These are phyloP conservation scores for Eupelmus urozonus DNA, from an alignment of 2,888 invertebrate species.

Conservation along the genomic window DNA sequence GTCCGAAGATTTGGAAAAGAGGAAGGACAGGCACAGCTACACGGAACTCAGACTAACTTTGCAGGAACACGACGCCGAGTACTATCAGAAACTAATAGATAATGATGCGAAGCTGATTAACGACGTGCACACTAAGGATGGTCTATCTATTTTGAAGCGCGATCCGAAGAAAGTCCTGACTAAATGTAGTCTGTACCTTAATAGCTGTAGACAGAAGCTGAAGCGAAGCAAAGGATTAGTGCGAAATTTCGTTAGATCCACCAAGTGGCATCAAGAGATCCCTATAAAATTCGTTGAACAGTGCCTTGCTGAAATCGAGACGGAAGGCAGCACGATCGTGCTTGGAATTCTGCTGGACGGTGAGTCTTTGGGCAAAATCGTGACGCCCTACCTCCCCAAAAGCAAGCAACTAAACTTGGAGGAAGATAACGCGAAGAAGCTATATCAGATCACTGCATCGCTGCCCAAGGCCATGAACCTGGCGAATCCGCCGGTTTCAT, in stretches of 20 bases:
- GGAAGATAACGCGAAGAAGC: conserved; percentile 47
- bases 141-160: background rate
- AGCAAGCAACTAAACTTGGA: conserved; percentile 59
- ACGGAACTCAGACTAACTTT: background rate
- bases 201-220: conserved; percentile 1
- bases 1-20: background rate
- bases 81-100: conserved; percentile 44
- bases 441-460: conserved; percentile 16
- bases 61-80: conserved; percentile 10
- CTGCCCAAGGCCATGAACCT: conserved; percentile 60
- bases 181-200: conserved; percentile 51
- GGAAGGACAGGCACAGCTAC: background rate
- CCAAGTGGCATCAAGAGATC: conserved; percentile 69
- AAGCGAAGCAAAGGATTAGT: background rate
- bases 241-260: conserved; percentile 61
- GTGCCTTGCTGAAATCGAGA: conserved; percentile 28
- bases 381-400: conserved; percentile 64
- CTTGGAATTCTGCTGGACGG: conserved; percentile 65
- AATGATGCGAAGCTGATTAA: conserved; percentile 10
- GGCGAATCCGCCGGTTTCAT: conserved; percentile 68
- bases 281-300: conserved; percentile 65
- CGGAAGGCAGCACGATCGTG: conserved; percentile 22
- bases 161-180: conserved; percentile 26
- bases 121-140: conserved; percentile 25
- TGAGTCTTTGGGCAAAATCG: conserved; percentile 57